Evolutionary conservation across 2,888 invertebrate species (phyloP).

Genomic region (Allacma fusca): DNA sequence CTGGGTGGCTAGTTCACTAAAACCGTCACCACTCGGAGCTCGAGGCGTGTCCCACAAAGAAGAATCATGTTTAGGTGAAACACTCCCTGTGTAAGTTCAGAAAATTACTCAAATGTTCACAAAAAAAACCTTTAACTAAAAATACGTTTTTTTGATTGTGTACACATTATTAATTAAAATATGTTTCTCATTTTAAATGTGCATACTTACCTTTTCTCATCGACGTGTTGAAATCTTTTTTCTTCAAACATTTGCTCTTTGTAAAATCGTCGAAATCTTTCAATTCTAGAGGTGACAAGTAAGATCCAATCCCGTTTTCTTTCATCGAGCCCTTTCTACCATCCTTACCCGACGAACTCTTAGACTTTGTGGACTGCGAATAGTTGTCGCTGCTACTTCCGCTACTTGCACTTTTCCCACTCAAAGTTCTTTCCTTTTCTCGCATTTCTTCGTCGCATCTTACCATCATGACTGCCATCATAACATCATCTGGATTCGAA

Average conservation of each 20-base stretch:
- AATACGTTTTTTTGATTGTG: too few species aligned
- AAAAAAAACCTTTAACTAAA: too few species aligned
- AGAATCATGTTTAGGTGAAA: slow-evolving; percentile 46
- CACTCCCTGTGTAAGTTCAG: slow-evolving; percentile 38
- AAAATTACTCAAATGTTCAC: background rate
- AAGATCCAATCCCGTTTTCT: slow-evolving; percentile 44
- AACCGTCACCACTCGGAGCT: slow-evolving; percentile 51
- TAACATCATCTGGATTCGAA: slow-evolving; percentile 71
- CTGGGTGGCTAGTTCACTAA: slow-evolving; percentile 56
- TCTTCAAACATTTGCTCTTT: slow-evolving; percentile 40
- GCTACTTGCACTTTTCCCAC: slow-evolving; percentile 47
- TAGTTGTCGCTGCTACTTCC: slow-evolving; percentile 42
- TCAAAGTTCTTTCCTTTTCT: slow-evolving; percentile 48
- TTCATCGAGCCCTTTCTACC: slow-evolving; percentile 40
- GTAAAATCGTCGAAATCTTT: slow-evolving; percentile 34
- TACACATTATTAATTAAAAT: too few species aligned
- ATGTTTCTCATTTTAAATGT: too few species aligned
- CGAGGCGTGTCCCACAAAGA: slow-evolving; percentile 58
- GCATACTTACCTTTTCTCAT: slow-evolving; percentile 14
- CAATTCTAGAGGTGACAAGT: slow-evolving; percentile 26
- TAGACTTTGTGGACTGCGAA: slow-evolving; percentile 13
- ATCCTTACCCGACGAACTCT: slow-evolving; percentile 30
- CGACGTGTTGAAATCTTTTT: slow-evolving; percentile 39
- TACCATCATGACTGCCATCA: slow-evolving; percentile 48
- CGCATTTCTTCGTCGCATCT: slow-evolving; percentile 43